phyloP scores from a whole-genome alignment of 1,140 invertebrate genomes.

The Bombus turneri region DNA sequence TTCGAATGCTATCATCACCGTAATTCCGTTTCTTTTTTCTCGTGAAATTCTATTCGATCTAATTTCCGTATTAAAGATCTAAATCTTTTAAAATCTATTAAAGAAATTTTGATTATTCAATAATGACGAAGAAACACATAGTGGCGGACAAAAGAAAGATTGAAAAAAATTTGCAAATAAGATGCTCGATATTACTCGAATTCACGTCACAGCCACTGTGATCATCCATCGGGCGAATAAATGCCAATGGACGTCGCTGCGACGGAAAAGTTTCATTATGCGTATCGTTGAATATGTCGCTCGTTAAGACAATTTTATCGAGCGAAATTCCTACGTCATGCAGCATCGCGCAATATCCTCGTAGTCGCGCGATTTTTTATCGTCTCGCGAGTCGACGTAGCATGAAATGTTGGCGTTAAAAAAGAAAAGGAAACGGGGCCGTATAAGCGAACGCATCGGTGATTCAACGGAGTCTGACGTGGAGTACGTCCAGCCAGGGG shows the following conservation, averaged over 20 bases:
- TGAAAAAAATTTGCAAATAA: too few species aligned
- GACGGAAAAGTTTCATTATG: conserved; percentile 55
- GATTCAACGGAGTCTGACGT: conserved; percentile 1
- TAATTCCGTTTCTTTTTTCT: not conserved
- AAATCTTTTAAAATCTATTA: too few species aligned
- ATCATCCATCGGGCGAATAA: not conserved
- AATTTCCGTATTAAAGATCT: too few species aligned
- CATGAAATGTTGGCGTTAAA: conserved; percentile 52
- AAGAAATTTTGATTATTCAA: too few species aligned
- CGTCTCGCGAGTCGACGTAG: conserved; percentile 47
- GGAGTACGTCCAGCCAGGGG: conserved; percentile 11
- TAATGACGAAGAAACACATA: too few species aligned
- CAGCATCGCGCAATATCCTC: conserved; percentile 36
- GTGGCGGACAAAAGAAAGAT: too few species aligned
- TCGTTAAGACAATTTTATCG: conserved; percentile 62
- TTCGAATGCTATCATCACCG: not conserved
- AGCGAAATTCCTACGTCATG: conserved; percentile 53
- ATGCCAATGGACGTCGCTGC: not conserved
- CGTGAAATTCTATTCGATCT: too few species aligned
- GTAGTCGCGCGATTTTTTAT: conserved; percentile 65
- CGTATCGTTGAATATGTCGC: conserved; percentile 51
- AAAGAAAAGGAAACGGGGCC: conserved; percentile 43
- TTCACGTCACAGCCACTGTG: not conserved
- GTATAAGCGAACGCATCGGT: conserved; percentile 39
- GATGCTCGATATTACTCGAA: not conserved